Conservation (phyloP, 2,888 invertebrate genomes). For the Neocrepidodera transversa region DNA sequence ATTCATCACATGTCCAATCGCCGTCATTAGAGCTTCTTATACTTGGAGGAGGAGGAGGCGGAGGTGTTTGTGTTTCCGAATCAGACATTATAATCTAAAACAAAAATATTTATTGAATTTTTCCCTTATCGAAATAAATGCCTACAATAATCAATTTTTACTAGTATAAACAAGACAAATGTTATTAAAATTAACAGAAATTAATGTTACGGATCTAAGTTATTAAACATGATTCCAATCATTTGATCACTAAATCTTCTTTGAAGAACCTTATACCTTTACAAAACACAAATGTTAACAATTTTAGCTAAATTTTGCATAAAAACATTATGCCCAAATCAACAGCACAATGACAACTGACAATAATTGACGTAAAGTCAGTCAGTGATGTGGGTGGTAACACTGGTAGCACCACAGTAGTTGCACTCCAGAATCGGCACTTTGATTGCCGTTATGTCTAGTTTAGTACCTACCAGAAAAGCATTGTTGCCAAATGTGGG, state of each 20-base stretch:
- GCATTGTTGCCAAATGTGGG: too few relatives aligned
- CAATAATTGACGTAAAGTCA: too few relatives aligned
- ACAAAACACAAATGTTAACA: conserved; percentile 33
- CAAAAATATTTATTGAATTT: conserved; percentile 22
- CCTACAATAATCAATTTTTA: conserved; percentile 19
- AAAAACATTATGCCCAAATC: neutral
- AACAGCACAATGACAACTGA: neutral
- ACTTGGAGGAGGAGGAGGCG: conserved; percentile 54
- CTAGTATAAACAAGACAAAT: too few relatives aligned
- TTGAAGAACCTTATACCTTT: conserved; percentile 40
- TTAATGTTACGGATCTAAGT: conserved; percentile 10
- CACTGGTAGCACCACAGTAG: too few relatives aligned
- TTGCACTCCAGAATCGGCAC: too few relatives aligned
- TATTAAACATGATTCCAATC: conserved; percentile 28
- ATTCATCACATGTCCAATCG: conserved; percentile 76
- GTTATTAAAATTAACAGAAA: too few relatives aligned
- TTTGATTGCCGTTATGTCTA: too few relatives aligned
- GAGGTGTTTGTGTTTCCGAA: conserved; percentile 53
- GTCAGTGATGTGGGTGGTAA: too few relatives aligned
- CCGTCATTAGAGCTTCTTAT: conserved; percentile 55
- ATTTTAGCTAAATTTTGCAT: conserved; percentile 1
- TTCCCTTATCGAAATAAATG: conserved; percentile 7
- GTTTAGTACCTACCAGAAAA: too few relatives aligned
- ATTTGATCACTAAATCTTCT: conserved; percentile 36
- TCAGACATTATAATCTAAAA: conserved; percentile 44